phyloP scores from a whole-genome alignment of 2,888 invertebrate species.

The Coenonympha glycerion region DNA sequence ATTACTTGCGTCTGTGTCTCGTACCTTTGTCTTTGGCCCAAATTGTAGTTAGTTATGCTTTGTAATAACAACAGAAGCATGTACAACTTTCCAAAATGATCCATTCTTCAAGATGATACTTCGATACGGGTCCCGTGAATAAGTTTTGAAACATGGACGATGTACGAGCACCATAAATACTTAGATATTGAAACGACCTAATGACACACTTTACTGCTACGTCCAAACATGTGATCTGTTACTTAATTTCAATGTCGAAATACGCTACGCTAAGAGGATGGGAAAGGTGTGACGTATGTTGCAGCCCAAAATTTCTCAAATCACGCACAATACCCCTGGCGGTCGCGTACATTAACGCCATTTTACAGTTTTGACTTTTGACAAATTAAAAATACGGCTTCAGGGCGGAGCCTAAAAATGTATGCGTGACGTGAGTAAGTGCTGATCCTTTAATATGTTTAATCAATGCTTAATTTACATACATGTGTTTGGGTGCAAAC shows the following conservation, averaged over 20 bases:
- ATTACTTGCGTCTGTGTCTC: conserved; percentile 55
- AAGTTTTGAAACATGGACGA: conserved; percentile 13
- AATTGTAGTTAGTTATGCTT: conserved; percentile 71
- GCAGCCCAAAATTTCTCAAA: too few relatives aligned
- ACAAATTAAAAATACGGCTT: too few relatives aligned
- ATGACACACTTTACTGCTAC: background rate
- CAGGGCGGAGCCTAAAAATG: too few relatives aligned
- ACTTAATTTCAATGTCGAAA: too few relatives aligned
- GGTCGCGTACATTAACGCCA: too few relatives aligned
- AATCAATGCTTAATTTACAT: too few relatives aligned
- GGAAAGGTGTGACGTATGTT: too few relatives aligned
- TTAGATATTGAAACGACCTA: conserved; percentile 11
- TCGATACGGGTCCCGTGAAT: conserved; percentile 16
- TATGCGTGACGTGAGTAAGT: too few relatives aligned
- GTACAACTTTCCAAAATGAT: conserved; percentile 57
- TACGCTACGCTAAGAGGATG: too few relatives aligned
- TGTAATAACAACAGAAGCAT: conserved; percentile 66
- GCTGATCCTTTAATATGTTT: too few relatives aligned
- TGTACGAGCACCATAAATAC: background rate
- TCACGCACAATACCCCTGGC: too few relatives aligned
- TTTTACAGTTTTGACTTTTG: too few relatives aligned
- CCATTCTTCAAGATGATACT: conserved; percentile 26
- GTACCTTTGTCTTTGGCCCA: conserved; percentile 60
- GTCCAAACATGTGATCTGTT: background rate
- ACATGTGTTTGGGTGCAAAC: background rate